Base-by-base conservation (phyloP, 1,140 invertebrate genomes). In the Reticulitermes speratus region DNA sequence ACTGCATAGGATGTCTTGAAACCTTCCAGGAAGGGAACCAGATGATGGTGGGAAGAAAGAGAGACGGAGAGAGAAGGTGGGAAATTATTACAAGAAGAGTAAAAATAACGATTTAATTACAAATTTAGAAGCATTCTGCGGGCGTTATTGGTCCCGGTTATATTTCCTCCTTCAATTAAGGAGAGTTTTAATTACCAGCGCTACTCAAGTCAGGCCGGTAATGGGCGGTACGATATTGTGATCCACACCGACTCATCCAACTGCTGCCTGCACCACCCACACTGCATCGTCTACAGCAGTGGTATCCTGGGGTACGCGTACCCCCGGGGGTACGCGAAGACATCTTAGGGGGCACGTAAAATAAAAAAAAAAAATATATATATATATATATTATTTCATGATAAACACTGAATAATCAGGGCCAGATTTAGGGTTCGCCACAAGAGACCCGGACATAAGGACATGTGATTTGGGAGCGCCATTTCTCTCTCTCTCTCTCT, bases 151-250 rank as follows among this genome's bases (percentile, higher is more conserved):
- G 48, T 16, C 52, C 84, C 30, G 84, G 84, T 84, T 84, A 84
- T 84, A 84, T 84, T 84, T 84, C 84, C 84, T 84, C 44, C 84
- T 84, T 84, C 84, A 84, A 84, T 84, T 84, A 84, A 52, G 84
- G 48, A 65, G 59, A 65, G 84, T 84, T 84, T 84, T 84, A 84
- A 84, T 84, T 84, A 84, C 84, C 84, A 45, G 48, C 55, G 23
- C 23, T n/a, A 48, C 45, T 52, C 84, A 48, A 84, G 84, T 59
- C 81, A 44, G 83, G 83, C 44, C 84, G 84, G 84, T 84, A 84
- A 84, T 84, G 59, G 84, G 84, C 25, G 84, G 30, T 45, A 14
- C 23, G 84, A 84, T 84, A 32, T 55, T 30, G 84, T 84, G 48
- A 52, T 65, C 23, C 32, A 44, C 82, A 84, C 25, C 23, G 25